Evolutionary conservation across 2,797 vertebrate genomes (phyloP).

Genomic region (Balearica regulorum): DNA sequence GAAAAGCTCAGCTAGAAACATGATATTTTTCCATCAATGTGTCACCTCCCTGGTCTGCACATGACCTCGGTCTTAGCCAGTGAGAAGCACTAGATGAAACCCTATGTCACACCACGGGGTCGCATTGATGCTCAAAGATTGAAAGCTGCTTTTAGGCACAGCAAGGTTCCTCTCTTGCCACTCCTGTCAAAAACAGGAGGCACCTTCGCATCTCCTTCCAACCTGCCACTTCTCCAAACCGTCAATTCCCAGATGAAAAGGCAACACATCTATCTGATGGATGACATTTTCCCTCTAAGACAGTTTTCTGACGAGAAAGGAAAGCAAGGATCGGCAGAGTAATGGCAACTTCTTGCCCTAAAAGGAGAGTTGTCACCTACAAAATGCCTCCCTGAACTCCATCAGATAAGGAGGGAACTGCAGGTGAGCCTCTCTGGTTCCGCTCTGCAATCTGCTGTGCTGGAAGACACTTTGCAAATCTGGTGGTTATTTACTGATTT

Average conservation of each 20-base stretch:
- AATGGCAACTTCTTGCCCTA: neutral
- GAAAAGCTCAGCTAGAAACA: neutral
- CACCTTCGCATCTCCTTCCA: neutral
- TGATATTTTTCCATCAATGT: neutral
- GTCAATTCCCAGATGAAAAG: neutral
- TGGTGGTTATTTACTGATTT: constrained; percentile 38
- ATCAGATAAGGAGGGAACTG: neutral
- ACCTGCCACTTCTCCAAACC: neutral
- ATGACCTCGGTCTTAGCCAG: neutral
- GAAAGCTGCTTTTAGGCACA: neutral
- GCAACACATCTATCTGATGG: neutral
- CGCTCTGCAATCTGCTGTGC: neutral
- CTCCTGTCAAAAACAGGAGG: neutral
- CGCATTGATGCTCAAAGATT: neutral
- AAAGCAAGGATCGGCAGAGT: neutral
- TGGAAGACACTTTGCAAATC: neutral
- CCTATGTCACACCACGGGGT: neutral
- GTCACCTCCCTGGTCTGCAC: neutral
- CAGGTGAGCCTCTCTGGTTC: neutral
- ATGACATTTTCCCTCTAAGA: neutral
- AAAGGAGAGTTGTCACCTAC: neutral
- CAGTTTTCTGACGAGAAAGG: neutral
- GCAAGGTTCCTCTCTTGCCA: neutral
- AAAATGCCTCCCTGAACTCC: neutral
- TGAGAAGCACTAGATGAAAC: neutral